A percentile compares a stretch with the other conserved stretches of the same genome.
Conservation (phyloP, 2,113 vertebrate species). For the Urocitellus parryii region DNA sequence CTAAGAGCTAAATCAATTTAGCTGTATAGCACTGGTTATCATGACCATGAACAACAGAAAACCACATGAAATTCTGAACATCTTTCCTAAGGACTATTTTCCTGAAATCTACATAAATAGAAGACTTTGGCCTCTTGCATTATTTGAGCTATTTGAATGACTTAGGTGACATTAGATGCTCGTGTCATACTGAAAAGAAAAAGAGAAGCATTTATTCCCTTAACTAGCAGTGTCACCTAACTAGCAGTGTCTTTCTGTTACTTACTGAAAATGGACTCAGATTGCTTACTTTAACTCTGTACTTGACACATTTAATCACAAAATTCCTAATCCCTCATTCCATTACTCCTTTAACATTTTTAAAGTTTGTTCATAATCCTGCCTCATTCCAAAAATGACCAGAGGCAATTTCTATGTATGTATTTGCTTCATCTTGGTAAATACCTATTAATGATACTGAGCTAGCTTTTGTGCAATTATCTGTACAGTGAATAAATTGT, state of each 20-base stretch:
- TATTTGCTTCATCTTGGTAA: not conserved
- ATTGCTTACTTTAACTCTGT: not conserved
- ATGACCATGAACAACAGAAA: not conserved
- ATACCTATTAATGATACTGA: conserved; percentile 4
- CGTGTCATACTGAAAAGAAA: not conserved
- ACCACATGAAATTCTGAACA: not conserved
- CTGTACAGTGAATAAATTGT: not conserved
- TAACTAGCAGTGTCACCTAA: not conserved
- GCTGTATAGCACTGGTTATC: not conserved
- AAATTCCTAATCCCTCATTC: not conserved
- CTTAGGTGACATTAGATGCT: not conserved
- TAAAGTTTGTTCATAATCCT: conserved; percentile 11
- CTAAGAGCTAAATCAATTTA: not conserved
- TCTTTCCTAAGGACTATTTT: not conserved
- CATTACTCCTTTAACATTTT: not conserved
- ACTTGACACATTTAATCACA: conserved; percentile 8
- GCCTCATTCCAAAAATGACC: conserved; percentile 19
- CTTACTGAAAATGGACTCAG: not conserved
- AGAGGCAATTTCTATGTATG: not conserved
- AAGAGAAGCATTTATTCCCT: not conserved
- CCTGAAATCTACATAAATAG: not conserved
- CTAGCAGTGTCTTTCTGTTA: not conserved
- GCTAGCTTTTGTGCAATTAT: not conserved
- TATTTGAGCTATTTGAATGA: conserved; percentile 3
- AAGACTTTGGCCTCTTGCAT: not conserved